Percentiles rank a stretch among this genome's conserved stretches.
These are phyloP conservation scores for Mechanitis messenoides DNA, from an alignment of 2,888 invertebrate genomes.

Conservation along the genomic window DNA sequence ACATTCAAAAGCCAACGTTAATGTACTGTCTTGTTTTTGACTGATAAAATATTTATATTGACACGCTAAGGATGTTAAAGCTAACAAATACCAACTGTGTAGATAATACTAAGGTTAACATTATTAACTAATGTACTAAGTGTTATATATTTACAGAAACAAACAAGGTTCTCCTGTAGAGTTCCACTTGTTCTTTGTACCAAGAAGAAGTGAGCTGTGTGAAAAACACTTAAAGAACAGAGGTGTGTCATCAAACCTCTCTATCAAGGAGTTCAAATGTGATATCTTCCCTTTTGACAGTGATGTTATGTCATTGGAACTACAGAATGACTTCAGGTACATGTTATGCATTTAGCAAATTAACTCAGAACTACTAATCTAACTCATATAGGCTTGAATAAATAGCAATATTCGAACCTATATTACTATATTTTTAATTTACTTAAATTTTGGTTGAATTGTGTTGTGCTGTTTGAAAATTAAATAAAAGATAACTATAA, in stretches of 20 bases:
- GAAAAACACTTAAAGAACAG: slow-evolving; percentile 89
- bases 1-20: background rate
- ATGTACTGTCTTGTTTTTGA: background rate
- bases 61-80: too few species aligned
- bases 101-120: too few species aligned
- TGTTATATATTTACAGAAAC: slow-evolving; percentile 36
- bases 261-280: slow-evolving; percentile 89
- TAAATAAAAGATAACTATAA: too few species aligned
- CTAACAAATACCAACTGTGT: too few species aligned
- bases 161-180: slow-evolving; percentile 75
- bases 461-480: too few species aligned
- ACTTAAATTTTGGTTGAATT: too few species aligned
- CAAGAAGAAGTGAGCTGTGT: slow-evolving; percentile 90
- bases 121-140: slow-evolving; percentile 6
- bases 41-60: too few species aligned
- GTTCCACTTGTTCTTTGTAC: slow-evolving; percentile 93
- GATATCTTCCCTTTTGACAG: slow-evolving; percentile 93
- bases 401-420: too few species aligned
- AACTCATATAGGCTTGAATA: too few species aligned
- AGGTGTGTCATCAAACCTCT: slow-evolving; percentile 86
- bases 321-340: slow-evolving; percentile 86
- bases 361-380: too few species aligned
- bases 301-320: slow-evolving; percentile 95
- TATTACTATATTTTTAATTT: too few species aligned
- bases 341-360: slow-evolving; percentile 10